These are phyloP conservation scores for Chondrilla cf. caribensis DNA, from an alignment of 37 sponge, comb jelly and placozoan species.

Conservation along the genomic window DNA sequence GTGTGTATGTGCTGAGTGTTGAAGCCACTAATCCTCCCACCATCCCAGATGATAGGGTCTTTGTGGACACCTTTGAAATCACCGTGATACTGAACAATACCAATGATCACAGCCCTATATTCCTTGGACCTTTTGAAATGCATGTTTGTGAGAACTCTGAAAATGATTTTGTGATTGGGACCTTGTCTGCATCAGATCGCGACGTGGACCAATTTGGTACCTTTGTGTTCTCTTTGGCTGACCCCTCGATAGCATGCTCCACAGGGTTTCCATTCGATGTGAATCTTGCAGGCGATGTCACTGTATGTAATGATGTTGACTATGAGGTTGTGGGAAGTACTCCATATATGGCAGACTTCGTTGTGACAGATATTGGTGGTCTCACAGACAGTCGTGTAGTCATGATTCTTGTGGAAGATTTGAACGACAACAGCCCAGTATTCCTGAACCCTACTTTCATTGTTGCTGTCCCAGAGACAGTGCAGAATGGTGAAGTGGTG, in stretches of 20 bases:
- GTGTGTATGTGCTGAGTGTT: conserved; percentile 33
- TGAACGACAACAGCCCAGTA: conserved; percentile 35
- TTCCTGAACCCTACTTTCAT: conserved; percentile 8
- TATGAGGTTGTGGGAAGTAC: conserved; percentile 23
- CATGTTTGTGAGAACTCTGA: conserved; percentile 37
- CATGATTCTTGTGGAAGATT: conserved; percentile 20
- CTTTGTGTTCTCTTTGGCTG: conserved; percentile 4
- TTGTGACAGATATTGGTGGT: conserved; percentile 23
- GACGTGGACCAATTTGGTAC: conserved; percentile 38
- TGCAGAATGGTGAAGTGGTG: background rate
- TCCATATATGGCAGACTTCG: background rate
- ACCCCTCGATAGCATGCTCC: background rate
- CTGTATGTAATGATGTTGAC: conserved; percentile 40
- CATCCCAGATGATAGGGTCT: conserved; percentile 34
- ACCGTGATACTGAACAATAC: conserved; percentile 48
- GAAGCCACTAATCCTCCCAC: conserved; percentile 48
- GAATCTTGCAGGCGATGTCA: background rate
- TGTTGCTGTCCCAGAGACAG: conserved; percentile 20
- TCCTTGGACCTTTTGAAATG: conserved; percentile 27
- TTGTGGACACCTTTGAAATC: conserved; percentile 25
- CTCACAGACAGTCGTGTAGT: conserved; percentile 11
- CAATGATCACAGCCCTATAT: conserved; percentile 67
- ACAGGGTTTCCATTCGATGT: background rate
- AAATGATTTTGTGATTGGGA: conserved; percentile 23
- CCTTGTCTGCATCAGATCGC: conserved; percentile 47